Evolutionary conservation across 1,140 invertebrate species (phyloP).

Genomic region (Bombyx mandarina): DNA sequence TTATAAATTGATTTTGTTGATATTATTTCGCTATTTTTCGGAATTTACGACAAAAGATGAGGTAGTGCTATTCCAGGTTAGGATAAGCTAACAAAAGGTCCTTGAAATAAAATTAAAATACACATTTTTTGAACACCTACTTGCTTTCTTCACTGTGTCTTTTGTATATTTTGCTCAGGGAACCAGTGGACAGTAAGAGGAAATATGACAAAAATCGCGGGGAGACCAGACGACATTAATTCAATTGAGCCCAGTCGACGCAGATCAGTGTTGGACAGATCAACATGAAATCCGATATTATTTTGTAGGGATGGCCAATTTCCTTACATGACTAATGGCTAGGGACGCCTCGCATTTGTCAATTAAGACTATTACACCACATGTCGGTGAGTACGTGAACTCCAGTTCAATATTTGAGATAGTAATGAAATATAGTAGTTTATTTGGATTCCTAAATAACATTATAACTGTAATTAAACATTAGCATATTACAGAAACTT

Average conservation of each 20-base stretch:
- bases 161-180: not conserved
- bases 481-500: too few species aligned
- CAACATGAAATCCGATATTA: slow-evolving; percentile 61
- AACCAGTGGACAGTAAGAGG: slow-evolving; percentile 14
- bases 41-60: too few species aligned
- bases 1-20: too few species aligned
- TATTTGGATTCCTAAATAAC: too few species aligned
- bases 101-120: not conserved
- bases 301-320: slow-evolving; percentile 58
- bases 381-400: not conserved
- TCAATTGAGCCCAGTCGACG: slow-evolving; percentile 60
- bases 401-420: too few species aligned
- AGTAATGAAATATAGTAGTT: too few species aligned
- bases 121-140: not conserved
- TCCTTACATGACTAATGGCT: slow-evolving; percentile 50
- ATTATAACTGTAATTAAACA: too few species aligned
- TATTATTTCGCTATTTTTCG: too few species aligned
- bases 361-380: slow-evolving; percentile 19
- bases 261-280: slow-evolving; percentile 61
- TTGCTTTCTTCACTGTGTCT: not conserved
- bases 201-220: slow-evolving; percentile 62
- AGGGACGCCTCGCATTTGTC: slow-evolving; percentile 22
- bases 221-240: slow-evolving; percentile 61
- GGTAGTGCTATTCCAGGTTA: too few species aligned
- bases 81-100: too few species aligned